Conservation (phyloP, 2,113 vertebrate genomes). For the Tilapia sparmanii region DNA sequence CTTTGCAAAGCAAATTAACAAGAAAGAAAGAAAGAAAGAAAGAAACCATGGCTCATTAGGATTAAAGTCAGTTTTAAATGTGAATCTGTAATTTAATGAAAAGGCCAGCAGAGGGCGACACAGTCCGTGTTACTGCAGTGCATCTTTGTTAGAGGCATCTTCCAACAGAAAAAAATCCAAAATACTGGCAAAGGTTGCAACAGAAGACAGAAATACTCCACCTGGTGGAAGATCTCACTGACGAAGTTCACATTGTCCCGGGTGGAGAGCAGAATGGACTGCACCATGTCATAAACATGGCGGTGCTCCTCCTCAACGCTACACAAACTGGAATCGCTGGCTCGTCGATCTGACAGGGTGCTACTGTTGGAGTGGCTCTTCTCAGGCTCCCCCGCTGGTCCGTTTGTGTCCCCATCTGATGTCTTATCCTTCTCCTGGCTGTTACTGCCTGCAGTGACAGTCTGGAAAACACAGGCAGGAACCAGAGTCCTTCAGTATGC, state of each 20-base stretch:
- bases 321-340: conserved; percentile 88
- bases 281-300: conserved; percentile 88
- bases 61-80: not conserved
- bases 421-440: conserved; percentile 78
- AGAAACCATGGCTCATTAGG: rapidly evolving
- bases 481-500: not conserved
- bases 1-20: conserved; percentile 52
- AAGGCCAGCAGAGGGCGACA: conserved; percentile 62
- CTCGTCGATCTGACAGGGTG: conserved; percentile 83
- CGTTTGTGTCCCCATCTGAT: conserved; percentile 68
- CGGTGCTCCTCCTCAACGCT: conserved; percentile 93
- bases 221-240: conserved; percentile 97
- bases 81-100: not conserved
- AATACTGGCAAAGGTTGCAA: rapidly evolving
- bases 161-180: not conserved
- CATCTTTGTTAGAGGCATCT: not conserved
- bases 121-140: not conserved
- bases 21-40: not conserved
- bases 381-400: conserved; percentile 74
- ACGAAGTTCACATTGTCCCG: conserved; percentile 95
- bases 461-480: conserved; percentile 45
- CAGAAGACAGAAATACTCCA: conserved; percentile 22
- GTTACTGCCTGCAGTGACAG: conserved; percentile 75
- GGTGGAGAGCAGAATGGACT: conserved; percentile 87
- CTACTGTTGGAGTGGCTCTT: conserved; percentile 86